A percentile compares a stretch with the other conserved stretches of the same genome.
Conservation (phyloP, 2,888 invertebrate genomes). For the Sisyra terminalis region DNA sequence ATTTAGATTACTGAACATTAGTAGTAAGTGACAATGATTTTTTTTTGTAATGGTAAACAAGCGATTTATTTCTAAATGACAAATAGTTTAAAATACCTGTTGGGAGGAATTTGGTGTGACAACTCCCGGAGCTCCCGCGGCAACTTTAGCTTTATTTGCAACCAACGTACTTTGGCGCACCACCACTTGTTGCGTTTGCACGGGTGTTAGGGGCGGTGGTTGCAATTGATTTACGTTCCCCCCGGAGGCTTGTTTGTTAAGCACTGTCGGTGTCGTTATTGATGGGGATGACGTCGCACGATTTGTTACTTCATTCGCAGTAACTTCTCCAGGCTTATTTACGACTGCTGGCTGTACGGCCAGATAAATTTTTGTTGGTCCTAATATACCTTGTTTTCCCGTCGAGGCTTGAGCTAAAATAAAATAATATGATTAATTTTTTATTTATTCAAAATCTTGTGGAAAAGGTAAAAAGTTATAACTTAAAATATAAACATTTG, state of each 20-base stretch:
- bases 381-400: constrained; percentile 69
- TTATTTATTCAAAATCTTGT: too few relatives aligned
- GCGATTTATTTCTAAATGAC: background rate
- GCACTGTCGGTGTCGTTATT: background rate
- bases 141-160: background rate
- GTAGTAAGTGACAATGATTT: too few relatives aligned
- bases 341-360: constrained; percentile 53
- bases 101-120: background rate
- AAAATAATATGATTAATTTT: constrained; percentile 9
- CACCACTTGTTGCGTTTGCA: constrained; percentile 9
- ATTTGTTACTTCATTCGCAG: constrained; percentile 10
- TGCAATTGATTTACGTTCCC: constrained; percentile 9
- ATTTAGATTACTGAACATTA: too few relatives aligned
- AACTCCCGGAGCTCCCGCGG: background rate
- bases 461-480: too few relatives aligned
- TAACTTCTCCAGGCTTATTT: constrained; percentile 26
- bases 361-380: constrained; percentile 72
- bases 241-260: constrained; percentile 1
- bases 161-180: constrained; percentile 5
- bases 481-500: background rate
- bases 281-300: background rate
- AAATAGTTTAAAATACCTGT: constrained; percentile 4
- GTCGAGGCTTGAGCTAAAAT: constrained; percentile 66
- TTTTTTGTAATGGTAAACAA: background rate
- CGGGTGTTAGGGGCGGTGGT: constrained; percentile 9